Base-by-base conservation (phyloP, 2,797 vertebrate genomes). In the Pteropus rufus region DNA sequence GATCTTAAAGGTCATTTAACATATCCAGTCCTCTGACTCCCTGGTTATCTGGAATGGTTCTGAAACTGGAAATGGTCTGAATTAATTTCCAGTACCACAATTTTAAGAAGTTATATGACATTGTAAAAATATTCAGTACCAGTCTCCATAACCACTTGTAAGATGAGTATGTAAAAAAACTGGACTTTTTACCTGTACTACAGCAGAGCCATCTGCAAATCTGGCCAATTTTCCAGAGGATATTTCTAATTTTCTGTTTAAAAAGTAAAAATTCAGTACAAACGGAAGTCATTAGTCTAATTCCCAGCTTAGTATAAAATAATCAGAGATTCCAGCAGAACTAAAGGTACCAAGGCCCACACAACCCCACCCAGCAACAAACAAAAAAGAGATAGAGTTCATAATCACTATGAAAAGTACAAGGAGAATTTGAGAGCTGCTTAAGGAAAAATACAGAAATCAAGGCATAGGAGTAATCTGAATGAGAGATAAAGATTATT, bases 121-220 rank as follows among this genome's bases (percentile, higher is more conserved):
- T 58, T 91, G 24, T 69, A 70, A 83, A 95, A 58, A 52, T 24
- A 86, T 14, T 87, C 49, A 91, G n/a, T 69, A 88, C 11, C 19
- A 73, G 64, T 80, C 18, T 93, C 36, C 12, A n/a, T 36, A 87
- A 70, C 10, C 19, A 96, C 82, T 92, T 86, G 60, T 85, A 73
- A 87, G 49, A 54, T 70, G 10, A 96, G 91, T 36, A 62, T 49
- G 58, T 49, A 21, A 97, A 90, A 77, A 64, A 58, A 29, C 36
- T 12, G 52, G 2, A n/a, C 46, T 91, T 84, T 87, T 98, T 99
- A 99, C 99, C 99, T 99, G 99, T 41, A 99, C 99, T 29, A 99
- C 99, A 95, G 99, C 99, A 98, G 99, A 99, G 83, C 99, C 99
- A 98, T 99, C 99, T 95, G 99, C 99, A 98, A 99, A 99, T 95